Base-by-base conservation (phyloP, 2,888 invertebrate genomes). In the Scaptomyza cyrtandrae region DNA sequence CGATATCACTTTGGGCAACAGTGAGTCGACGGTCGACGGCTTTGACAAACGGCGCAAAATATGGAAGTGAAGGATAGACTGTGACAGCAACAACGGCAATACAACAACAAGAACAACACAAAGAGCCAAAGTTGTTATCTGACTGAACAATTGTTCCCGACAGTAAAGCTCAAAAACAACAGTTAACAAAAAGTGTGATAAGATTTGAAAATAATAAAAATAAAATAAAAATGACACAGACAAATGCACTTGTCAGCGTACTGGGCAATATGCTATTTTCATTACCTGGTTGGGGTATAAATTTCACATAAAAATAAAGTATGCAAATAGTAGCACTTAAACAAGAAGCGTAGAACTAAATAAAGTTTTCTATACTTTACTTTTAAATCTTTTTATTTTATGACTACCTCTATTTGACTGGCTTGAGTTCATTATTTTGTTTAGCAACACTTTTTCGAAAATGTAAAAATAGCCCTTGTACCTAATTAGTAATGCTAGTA, bases 131-230 rank as follows among this genome's bases (percentile, higher is more conserved):
- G 66, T 73, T 80, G 67, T 86, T 80, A 80, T 80, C 80, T 55
- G 29, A 55, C 1, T 19, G 19, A 63, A 75, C 63, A 70, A 75
- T 55, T 62, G 45, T 55, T 62, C 65, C 72, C 6, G 65, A 80
- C 65, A 71, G 49, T 66, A 78, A 86, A 86, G 87, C 85, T 80
- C 55, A 80, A 84, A 84, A 86, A 84, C 80, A 81, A 81, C 80
- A 86, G 80, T 74, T 80, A 74, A 86, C 75, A 41, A 16, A 41
- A 11, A 61, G 54, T 41, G 52, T 84, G 81, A 81, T 81, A 81
- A 81, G 81, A 81, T 81, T 81, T 80, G 66, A 77, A 69, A 66
- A 59, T 46, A 64, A 54, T 10, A 33, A 33, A 10, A 9, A 33
- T 6, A 31, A 31, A 31, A n/a, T n/a, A 58, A 62, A 48, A 63